Base-by-base conservation (phyloP, 2,888 invertebrate species). In the Melinaea marsaeus region DNA sequence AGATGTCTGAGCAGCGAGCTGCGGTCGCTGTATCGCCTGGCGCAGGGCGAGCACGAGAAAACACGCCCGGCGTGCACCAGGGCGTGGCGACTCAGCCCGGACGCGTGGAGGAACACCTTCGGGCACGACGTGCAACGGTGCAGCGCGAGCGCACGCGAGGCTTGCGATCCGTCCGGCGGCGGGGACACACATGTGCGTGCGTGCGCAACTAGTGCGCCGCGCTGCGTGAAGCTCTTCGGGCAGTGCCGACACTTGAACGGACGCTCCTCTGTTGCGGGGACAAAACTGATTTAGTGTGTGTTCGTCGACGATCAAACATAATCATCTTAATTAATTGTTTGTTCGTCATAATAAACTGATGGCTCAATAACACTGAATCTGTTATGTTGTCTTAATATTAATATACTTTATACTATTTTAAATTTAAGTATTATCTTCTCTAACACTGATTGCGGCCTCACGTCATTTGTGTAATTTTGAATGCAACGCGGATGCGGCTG, bases 191-290 rank as follows among this genome's bases (percentile, higher is more conserved):
- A 85, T 65, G 90, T 81, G 51, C 92, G 90, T 75, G 92, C 91
- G 79, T 95, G 95, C 37, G 93, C 89, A 22, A 86, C 84, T 22
- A 95, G 85, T 57, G 94, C 93, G 71, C 93, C 93, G 69, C 94
- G 94, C 80, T 95, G 95, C 0, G 95, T 94, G 83, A 95, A 95
- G 66, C 94, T 92, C 77, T 93, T 94, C 0, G 91, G 86, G 74
- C 95, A 95, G 67, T 85, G 83, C 0, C 88, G 80, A 77, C 95
- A 95, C 69, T 90, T 89, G 84, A 93, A 93, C 7, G 95, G 95
- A 65, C 94, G 94, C 59, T 91, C 88, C 34, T 92, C 92, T 87
- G 75, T 4, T 22, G 5, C 9, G 42, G 33, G 11, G 13, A 3
- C 46, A 34, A 9, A 32, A 37, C 13, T 11, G 32, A 45, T 45